A percentile compares a stretch with the other conserved stretches of the same genome.
Conservation (phyloP, 1,140 invertebrate genomes). For the Hesperophylax magnus region DNA sequence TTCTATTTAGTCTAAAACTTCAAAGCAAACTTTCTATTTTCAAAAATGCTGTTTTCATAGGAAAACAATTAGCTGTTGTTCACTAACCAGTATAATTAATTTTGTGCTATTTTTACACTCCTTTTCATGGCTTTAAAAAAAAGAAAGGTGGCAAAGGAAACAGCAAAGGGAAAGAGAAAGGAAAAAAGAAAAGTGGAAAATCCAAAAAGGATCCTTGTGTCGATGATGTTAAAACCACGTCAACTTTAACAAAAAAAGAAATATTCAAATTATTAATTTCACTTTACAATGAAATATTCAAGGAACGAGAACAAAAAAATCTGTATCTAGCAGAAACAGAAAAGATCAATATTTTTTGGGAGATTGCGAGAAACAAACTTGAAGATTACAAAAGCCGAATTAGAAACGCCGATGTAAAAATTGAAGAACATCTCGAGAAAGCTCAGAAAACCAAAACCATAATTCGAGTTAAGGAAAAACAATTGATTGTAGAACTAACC, state of each 20-base stretch:
- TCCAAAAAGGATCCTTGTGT: background rate
- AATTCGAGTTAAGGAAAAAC: background rate
- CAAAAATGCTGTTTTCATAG: no score
- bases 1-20: no score
- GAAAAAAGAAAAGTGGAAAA: background rate
- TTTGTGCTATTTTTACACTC: no score
- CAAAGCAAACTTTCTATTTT: no score
- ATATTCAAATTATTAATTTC: background rate
- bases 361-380: background rate
- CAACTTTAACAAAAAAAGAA: background rate
- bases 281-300: background rate
- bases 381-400: background rate
- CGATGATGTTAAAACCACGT: background rate
- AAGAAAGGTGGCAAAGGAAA: background rate
- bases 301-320: background rate
- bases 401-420: background rate
- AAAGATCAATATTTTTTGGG: constrained; percentile 7
- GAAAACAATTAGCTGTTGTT: no score
- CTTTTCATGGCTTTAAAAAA: background rate
- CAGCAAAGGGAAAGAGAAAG: background rate
- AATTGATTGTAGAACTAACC: background rate
- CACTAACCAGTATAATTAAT: no score
- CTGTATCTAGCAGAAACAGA: background rate
- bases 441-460: background rate
- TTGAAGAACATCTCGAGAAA: background rate